Percentiles rank a stretch among this genome's conserved stretches.
Conservation (phyloP, 2,113 vertebrate species). For the Pagrus major region DNA sequence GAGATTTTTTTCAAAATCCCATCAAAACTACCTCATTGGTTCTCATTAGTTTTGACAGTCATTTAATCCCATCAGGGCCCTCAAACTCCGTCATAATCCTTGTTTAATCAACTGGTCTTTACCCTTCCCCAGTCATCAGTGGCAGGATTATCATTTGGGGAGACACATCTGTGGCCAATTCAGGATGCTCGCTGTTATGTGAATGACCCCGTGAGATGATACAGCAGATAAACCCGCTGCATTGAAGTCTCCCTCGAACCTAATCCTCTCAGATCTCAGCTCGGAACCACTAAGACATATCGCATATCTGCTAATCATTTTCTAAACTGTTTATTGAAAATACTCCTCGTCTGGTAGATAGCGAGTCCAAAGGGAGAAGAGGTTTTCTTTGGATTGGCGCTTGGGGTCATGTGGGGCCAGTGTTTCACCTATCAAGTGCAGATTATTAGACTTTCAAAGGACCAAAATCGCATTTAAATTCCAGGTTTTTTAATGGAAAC, state of each 20-base stretch:
- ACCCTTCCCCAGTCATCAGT: slow-evolving; percentile 67
- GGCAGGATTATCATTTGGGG: slow-evolving; percentile 71
- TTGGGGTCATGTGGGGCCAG: slow-evolving; percentile 44
- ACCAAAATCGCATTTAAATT: neutral
- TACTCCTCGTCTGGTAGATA: slow-evolving; percentile 41
- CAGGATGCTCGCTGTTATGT: slow-evolving; percentile 60
- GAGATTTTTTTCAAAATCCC: slow-evolving; percentile 1
- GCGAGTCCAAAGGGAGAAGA: slow-evolving; percentile 12
- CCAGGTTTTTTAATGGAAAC: slow-evolving; percentile 50
- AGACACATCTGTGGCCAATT: slow-evolving; percentile 79
- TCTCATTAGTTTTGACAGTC: slow-evolving; percentile 69
- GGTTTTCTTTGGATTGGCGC: slow-evolving; percentile 27
- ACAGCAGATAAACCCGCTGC: slow-evolving; percentile 67
- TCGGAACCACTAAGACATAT: slow-evolving; percentile 61
- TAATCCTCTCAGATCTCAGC: slow-evolving; percentile 71
- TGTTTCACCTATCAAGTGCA: slow-evolving; percentile 4
- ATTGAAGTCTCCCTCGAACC: slow-evolving; percentile 53
- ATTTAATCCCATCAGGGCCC: slow-evolving; percentile 62
- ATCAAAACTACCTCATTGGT: slow-evolving; percentile 22
- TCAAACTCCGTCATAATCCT: slow-evolving; percentile 57
- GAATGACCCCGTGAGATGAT: slow-evolving; percentile 71
- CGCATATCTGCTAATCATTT: slow-evolving; percentile 73
- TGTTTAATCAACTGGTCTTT: slow-evolving; percentile 69
- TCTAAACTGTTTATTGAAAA: slow-evolving; percentile 75
- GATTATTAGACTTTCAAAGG: slow-evolving; percentile 11